Conservation (phyloP, 2,888 invertebrate genomes). For the Hypercompe scribonia region DNA sequence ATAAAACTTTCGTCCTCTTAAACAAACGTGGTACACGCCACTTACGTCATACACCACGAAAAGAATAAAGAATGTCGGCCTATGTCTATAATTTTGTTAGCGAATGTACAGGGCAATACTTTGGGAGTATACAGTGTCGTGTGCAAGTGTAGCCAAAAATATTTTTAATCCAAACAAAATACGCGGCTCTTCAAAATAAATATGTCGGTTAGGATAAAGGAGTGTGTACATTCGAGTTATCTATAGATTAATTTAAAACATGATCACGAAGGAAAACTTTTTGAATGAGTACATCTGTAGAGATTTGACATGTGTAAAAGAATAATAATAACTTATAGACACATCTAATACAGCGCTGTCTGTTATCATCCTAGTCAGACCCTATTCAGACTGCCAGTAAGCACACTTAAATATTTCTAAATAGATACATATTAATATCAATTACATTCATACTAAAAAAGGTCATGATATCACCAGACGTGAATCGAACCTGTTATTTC, state of each 20-base stretch:
- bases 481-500: background rate
- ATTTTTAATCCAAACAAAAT: conserved; percentile 85
- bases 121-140: conserved; percentile 72
- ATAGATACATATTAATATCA: background rate
- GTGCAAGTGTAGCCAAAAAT: conserved; percentile 85
- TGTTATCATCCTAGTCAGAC: background rate
- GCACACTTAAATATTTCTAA: no score
- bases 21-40: conserved; percentile 18
- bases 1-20: conserved; percentile 26
- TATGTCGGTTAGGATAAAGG: conserved; percentile 75
- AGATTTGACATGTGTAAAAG: background rate
- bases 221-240: conserved; percentile 55
- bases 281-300: background rate
- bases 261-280: background rate
- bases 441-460: background rate
- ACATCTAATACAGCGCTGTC: no score
- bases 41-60: conserved; percentile 49
- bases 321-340: no score
- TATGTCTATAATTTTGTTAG: conserved; percentile 48
- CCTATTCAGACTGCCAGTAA: background rate
- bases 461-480: background rate
- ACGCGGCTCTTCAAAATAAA: conserved; percentile 82
- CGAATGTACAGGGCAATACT: conserved; percentile 58
- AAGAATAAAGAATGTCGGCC: conserved; percentile 40
- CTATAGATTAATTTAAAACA: background rate